These are phyloP conservation scores for Heliconius hortense DNA, from an alignment of 2,888 invertebrate species.

Conservation along the genomic window DNA sequence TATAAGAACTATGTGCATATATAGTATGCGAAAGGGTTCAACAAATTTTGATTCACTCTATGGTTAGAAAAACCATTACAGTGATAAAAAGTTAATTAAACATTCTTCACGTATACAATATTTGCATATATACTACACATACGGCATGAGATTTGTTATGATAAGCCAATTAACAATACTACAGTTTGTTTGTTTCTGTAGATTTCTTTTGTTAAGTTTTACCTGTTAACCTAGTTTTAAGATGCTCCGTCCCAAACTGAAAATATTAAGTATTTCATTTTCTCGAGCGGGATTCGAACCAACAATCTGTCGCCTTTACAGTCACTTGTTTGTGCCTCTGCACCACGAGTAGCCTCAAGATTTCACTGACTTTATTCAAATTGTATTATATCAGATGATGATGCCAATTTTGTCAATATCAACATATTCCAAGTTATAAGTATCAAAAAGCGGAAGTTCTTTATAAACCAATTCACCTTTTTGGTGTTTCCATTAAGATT, in stretches of 20 bases:
- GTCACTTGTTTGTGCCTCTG: too few relatives aligned
- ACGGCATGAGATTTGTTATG: not conserved
- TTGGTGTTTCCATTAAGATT: constrained; percentile 70
- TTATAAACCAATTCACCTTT: constrained; percentile 45
- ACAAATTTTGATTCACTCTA: not conserved
- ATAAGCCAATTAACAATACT: not conserved
- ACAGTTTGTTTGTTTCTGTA: not conserved
- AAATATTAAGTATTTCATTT: too few relatives aligned
- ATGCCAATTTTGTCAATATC: not conserved
- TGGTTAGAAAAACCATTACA: not conserved
- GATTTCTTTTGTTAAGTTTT: not conserved
- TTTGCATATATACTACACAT: not conserved
- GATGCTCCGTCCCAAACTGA: too few relatives aligned
- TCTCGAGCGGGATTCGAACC: too few relatives aligned
- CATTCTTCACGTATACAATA: constrained; percentile 3
- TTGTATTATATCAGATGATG: not conserved
- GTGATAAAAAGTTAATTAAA: not conserved
- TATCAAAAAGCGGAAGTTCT: constrained; percentile 42
- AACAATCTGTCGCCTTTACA: too few relatives aligned
- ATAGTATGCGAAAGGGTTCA: not conserved
- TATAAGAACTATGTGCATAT: not conserved
- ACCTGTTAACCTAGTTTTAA: too few relatives aligned
- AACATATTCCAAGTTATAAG: constrained; percentile 12
- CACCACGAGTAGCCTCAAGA: too few relatives aligned
- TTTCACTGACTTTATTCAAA: not conserved